Evolutionary conservation across 2,888 invertebrate species (phyloP), one percentile per base, ranked within the genome.

Genomic region (Ochropleura leucogaster): DNA sequence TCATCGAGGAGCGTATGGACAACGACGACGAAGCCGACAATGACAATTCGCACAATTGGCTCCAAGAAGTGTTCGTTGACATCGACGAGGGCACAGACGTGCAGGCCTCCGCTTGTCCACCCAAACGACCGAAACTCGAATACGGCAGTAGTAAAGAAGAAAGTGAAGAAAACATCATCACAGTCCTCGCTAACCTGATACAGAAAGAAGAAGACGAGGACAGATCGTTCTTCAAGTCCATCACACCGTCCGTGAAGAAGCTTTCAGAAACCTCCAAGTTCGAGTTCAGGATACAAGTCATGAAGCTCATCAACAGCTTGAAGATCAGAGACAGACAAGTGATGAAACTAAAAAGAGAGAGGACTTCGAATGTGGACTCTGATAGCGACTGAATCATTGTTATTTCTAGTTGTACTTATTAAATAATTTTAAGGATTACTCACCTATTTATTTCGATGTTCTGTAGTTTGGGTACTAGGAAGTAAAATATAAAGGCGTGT

Each of bases 161-260:
- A 4, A 47, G 62, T 0, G 90, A 90, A 12, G 90, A 90, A 8
- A 91, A 85, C 57, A 85, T 94, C 14, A 87, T 93, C 0, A 74
- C 90, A 0, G 85, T 94, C 7, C 89, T 95, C 20, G 90, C 92
- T 12, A 92, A 88, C 72, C 78, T 95, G 49, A 89, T 95, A 57
- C 90, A 92, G n/a, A 92, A 89, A 51, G 95, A 95, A 69, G 93
- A 94, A 8, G 95, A 95, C 46, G 95, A 95, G 66, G 95, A 95
- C 59, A 90, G 93, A 62, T 91, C 94, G 0, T 95, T 95, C 86
- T 95, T 95, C 70, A 93, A 90, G 51, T 94, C 95, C 0, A 92
- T 95, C 60, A 90, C 91, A 1, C 94, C 95, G 0, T 77, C 90
- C 0, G 94, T 95, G 4, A 94, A 94, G 80, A 85, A 83, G 3